These are phyloP conservation scores for Ochlodes sylvanus DNA, from an alignment of 2,888 invertebrate genomes.

Conservation along the genomic window DNA sequence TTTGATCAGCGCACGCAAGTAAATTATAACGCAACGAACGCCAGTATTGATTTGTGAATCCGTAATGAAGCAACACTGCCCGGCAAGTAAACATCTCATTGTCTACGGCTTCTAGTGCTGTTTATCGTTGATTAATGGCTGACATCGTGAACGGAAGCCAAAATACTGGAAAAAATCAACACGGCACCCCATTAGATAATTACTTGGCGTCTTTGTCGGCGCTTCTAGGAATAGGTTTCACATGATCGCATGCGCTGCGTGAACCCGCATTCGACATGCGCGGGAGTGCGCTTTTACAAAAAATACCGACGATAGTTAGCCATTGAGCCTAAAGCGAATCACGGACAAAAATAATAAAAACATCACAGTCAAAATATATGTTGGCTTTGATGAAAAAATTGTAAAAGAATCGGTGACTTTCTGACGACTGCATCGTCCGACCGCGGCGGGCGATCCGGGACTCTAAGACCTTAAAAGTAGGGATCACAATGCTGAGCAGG, in stretches of 20 bases:
- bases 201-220: conserved; percentile 74
- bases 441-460: conserved; percentile 40
- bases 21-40: conserved; percentile 24
- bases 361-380: conserved; percentile 85
- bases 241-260: conserved; percentile 51
- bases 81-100: conserved; percentile 38
- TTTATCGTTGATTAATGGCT: conserved; percentile 74
- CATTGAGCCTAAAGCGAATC: conserved; percentile 70
- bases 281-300: conserved; percentile 69
- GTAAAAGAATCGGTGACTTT: conserved; percentile 76
- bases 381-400: conserved; percentile 71
- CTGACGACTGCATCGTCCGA: conserved; percentile 64
- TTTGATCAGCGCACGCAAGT: conserved; percentile 29
- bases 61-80: conserved; percentile 37
- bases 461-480: conserved; percentile 42
- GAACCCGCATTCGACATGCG: conserved; percentile 62
- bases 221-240: conserved; percentile 63
- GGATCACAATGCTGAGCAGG: conserved; percentile 40
- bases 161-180: conserved; percentile 75
- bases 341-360: conserved; percentile 84
- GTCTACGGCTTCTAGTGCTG: conserved; percentile 49
- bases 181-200: conserved; percentile 78
- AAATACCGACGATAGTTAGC: conserved; percentile 67
- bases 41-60: conserved; percentile 34
- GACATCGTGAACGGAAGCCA: conserved; percentile 75